A percentile compares a stretch with the other conserved stretches of the same genome.
These are phyloP conservation scores for Eupeodes luniger DNA, from an alignment of 2,888 invertebrate species.

Conservation along the genomic window DNA sequence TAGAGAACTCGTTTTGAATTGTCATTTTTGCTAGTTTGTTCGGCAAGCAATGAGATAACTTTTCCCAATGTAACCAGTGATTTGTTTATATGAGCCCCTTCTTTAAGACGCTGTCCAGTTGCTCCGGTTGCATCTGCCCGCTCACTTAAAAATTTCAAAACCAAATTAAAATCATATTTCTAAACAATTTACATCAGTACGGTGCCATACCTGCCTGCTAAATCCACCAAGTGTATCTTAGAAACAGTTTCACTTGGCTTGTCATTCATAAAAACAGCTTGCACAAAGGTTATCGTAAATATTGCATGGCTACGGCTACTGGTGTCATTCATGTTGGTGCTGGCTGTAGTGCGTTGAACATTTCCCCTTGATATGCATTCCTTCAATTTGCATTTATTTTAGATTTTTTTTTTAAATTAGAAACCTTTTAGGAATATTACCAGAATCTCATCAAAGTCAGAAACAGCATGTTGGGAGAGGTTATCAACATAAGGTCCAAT, in stretches of 20 bases:
- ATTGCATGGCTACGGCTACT: conserved; percentile 96
- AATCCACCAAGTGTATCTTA: conserved; percentile 94
- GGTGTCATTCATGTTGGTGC: conserved; percentile 96
- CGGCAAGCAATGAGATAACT: conserved; percentile 94
- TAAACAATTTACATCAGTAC: neutral
- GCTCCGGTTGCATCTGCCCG: conserved; percentile 95
- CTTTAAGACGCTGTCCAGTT: conserved; percentile 94
- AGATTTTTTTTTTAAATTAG: neutral
- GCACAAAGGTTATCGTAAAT: conserved; percentile 95
- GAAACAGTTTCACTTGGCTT: conserved; percentile 96
- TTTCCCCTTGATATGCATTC: conserved; percentile 92
- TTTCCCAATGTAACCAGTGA: conserved; percentile 94
- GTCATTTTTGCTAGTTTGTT: conserved; percentile 84
- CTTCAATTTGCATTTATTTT: conserved; percentile 83
- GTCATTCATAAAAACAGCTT: conserved; percentile 93
- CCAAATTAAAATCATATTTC: neutral
- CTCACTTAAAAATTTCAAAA: conserved; percentile 86
- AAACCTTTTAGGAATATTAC: conserved; percentile 83
- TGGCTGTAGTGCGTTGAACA: conserved; percentile 92
- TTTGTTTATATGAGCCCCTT: conserved; percentile 96
- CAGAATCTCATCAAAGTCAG: conserved; percentile 94
- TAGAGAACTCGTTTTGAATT: conserved; percentile 86
- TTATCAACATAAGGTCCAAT: conserved; percentile 94
- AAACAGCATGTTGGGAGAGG: conserved; percentile 92
- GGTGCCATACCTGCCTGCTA: conserved; percentile 90